A percentile compares a stretch with the other conserved stretches of the same genome.
phyloP scores from a whole-genome alignment of 2,888 invertebrate genomes.

The Caenorhabditis becei region DNA sequence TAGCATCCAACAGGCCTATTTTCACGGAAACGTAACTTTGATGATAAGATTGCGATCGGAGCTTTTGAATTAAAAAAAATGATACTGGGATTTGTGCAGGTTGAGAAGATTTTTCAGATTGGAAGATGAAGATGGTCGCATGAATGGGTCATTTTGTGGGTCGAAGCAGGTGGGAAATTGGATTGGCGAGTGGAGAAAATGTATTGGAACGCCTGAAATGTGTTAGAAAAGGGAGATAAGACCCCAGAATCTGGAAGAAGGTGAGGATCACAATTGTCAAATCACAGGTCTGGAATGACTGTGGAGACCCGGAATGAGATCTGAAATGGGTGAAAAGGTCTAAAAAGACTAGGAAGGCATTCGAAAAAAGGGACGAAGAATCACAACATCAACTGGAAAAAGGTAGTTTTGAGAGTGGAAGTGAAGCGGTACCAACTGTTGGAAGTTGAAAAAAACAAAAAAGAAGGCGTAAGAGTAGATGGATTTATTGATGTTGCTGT shows the following conservation, averaged over 20 bases:
- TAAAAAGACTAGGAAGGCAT: not conserved
- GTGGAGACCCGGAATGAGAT: not conserved
- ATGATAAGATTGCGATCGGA: no score
- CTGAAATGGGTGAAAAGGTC: conserved; percentile 3
- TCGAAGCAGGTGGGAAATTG: not conserved
- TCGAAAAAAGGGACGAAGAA: conserved; percentile 9
- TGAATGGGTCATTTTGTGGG: not conserved
- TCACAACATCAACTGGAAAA: conserved; percentile 10
- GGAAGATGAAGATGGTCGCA: not conserved
- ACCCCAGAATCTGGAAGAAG: not conserved
- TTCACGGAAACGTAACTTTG: no score
- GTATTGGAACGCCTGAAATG: conserved; percentile 4
- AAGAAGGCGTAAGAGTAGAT: not conserved
- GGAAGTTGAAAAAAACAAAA: not conserved
- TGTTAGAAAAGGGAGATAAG: not conserved
- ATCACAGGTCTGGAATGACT: not conserved
- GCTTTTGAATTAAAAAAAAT: no score
- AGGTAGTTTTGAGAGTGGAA: not conserved
- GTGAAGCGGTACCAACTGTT: not conserved
- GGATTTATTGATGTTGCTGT: conserved; percentile 20
- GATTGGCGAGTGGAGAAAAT: conserved; percentile 11
- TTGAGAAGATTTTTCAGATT: not conserved
- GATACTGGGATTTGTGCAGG: no score
- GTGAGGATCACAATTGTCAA: not conserved
- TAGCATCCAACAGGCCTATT: no score